These are phyloP conservation scores for Calypte anna DNA, from an alignment of 2,113 vertebrate genomes.

Conservation along the genomic window DNA sequence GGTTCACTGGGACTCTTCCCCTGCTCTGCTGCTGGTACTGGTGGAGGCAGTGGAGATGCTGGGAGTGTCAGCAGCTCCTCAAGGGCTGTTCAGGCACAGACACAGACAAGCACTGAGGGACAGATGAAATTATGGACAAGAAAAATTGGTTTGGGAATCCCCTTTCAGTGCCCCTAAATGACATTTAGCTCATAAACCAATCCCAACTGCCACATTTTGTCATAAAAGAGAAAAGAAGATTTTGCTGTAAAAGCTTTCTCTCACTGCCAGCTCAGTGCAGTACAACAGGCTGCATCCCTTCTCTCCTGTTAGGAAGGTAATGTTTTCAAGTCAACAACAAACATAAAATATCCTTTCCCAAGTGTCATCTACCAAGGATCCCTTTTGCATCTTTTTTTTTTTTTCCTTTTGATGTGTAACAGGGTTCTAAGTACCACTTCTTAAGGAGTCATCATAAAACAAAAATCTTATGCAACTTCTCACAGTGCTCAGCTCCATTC, in stretches of 20 bases:
- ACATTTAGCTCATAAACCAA: not conserved
- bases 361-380: accelerated
- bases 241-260: not conserved
- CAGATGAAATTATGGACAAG: not conserved
- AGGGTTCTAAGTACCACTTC: not conserved
- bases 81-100: not conserved
- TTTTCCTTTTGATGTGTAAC: not conserved
- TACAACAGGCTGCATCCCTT: not conserved
- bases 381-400: too few species aligned
- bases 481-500: not conserved
- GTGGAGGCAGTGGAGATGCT: not conserved
- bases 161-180: not conserved
- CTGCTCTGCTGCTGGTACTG: not conserved
- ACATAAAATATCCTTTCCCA: not conserved
- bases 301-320: not conserved
- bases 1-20: not conserved
- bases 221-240: not conserved
- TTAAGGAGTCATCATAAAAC: not conserved
- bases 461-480: not conserved
- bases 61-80: accelerated
- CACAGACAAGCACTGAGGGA: not conserved
- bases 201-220: not conserved
- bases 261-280: not conserved
- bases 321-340: not conserved
- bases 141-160: not conserved